Evolutionary conservation across 2,797 vertebrate genomes (phyloP).

Genomic region (Notolepis coatsorum): DNA sequence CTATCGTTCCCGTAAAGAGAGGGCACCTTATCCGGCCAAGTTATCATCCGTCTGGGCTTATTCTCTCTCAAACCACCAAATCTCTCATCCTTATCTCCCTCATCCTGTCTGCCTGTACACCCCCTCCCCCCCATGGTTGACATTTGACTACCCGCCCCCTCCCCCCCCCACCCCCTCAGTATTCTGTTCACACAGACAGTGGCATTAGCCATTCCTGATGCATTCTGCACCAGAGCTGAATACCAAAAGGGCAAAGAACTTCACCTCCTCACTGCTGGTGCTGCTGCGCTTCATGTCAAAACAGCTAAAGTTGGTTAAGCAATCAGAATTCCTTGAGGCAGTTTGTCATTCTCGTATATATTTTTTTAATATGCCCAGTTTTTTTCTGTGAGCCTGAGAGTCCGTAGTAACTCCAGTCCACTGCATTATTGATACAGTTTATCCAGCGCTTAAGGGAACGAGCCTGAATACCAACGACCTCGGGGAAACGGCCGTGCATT

Average conservation of each 20-base stretch:
- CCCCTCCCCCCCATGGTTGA: conserved; percentile 5
- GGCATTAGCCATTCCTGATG: conserved; percentile 42
- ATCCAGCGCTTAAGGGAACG: not conserved
- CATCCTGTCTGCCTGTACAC: not conserved
- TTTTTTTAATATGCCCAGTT: not conserved
- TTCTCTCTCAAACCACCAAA: conserved; percentile 1
- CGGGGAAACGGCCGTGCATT: conserved; percentile 22
- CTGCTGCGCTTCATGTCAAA: not conserved
- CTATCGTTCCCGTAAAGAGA: not conserved
- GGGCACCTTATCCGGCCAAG: conserved; percentile 8
- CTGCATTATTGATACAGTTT: conserved; percentile 43
- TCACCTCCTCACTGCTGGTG: conserved; percentile 9
- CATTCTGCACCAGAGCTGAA: conserved; percentile 33
- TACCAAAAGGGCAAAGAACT: conserved; percentile 43
- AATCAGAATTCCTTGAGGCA: not conserved
- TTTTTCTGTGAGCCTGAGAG: not conserved
- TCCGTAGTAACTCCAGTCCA: conserved; percentile 10
- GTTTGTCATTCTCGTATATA: not conserved
- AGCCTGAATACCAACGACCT: conserved; percentile 44
- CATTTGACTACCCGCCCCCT: conserved; percentile 33
- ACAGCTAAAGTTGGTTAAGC: too few relatives aligned
- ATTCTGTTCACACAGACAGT: conserved; percentile 35
- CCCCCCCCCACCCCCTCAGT: not conserved
- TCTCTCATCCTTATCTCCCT: not conserved
- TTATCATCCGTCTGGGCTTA: conserved; percentile 9